These are phyloP conservation scores for Amblyornis subalaris DNA, from an alignment of 2,113 vertebrate genomes.

Conservation along the genomic window DNA sequence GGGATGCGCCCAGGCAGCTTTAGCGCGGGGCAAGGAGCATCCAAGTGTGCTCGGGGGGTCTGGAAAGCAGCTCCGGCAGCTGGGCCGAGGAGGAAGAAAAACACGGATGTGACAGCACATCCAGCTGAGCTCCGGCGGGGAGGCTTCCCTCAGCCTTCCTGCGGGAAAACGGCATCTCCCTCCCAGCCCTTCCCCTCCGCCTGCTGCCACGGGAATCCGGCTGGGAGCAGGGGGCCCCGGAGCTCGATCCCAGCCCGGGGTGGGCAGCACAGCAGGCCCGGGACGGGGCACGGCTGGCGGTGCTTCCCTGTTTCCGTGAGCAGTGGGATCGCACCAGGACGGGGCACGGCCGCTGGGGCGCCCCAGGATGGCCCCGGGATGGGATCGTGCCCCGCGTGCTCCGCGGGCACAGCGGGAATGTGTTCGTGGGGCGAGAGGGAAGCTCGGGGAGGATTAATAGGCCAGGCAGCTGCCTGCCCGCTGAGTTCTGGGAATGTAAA, in stretches of 20 bases:
- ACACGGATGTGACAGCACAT: not conserved
- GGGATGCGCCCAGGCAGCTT: not conserved
- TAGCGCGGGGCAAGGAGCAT: not conserved
- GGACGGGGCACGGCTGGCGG: not conserved
- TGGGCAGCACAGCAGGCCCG: not conserved
- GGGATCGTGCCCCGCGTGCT: not conserved
- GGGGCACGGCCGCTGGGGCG: too few relatives aligned
- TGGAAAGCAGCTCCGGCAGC: not conserved
- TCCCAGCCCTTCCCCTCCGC: not conserved
- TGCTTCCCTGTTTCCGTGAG: not conserved
- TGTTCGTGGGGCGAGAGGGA: not conserved
- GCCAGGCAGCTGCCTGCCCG: slow-evolving; percentile 51
- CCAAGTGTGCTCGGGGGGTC: not conserved
- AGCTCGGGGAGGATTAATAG: slow-evolving; percentile 9
- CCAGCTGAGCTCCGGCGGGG: not conserved
- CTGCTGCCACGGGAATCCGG: not conserved
- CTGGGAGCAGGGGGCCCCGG: not conserved
- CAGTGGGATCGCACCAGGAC: not conserved
- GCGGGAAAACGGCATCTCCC: not conserved
- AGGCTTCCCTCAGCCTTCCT: not conserved
- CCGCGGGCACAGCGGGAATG: not conserved
- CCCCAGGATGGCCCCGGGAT: not conserved
- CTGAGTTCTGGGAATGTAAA: slow-evolving; percentile 56
- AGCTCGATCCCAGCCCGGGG: not conserved
- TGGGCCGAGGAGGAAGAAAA: slow-evolving; percentile 1